A percentile compares a stretch with the other conserved stretches of the same genome.
Evolutionary conservation across 1,140 invertebrate species (phyloP).

Genomic region (Drosophila kohkoa): DNA sequence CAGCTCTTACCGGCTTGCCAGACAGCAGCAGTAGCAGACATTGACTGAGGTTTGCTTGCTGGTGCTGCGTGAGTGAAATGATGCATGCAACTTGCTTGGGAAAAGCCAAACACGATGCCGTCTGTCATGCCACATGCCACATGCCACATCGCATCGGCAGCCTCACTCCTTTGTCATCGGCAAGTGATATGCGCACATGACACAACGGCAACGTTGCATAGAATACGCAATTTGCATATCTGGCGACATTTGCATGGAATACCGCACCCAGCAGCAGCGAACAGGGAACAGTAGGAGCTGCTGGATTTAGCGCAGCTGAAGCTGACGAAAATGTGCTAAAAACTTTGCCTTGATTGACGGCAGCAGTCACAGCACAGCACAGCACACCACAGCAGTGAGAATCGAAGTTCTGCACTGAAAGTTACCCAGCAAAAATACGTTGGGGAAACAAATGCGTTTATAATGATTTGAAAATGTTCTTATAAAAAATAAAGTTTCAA

Average conservation of each 20-base stretch:
- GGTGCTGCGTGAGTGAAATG: constrained; percentile 51
- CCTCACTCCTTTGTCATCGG: constrained; percentile 1
- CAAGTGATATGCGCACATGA: constrained; percentile 73
- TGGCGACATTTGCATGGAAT: constrained; percentile 64
- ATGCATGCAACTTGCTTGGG: constrained; percentile 40
- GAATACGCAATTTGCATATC: constrained; percentile 53
- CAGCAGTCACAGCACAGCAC: constrained; percentile 8
- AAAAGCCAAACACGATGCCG: constrained; percentile 8
- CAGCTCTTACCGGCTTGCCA: constrained; percentile 6
- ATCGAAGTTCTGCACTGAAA: not conserved
- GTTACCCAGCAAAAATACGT: not conserved
- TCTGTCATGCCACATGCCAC: constrained; percentile 33
- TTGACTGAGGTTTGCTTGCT: not conserved
- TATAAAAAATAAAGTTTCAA: not conserved
- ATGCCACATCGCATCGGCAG: constrained; percentile 1
- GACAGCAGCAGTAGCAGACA: not conserved
- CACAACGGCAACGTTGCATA: constrained; percentile 27
- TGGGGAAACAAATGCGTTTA: not conserved
- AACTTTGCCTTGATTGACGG: constrained; percentile 65
- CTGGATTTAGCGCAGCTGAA: constrained; percentile 11
- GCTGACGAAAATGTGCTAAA: constrained; percentile 61
- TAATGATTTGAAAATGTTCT: not conserved
- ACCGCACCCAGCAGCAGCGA: constrained; percentile 21
- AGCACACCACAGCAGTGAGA: not conserved
- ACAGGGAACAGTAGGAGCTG: constrained; percentile 6